Conservation (phyloP, 2,888 invertebrate genomes). For the Scaptomyza caliginosa region DNA sequence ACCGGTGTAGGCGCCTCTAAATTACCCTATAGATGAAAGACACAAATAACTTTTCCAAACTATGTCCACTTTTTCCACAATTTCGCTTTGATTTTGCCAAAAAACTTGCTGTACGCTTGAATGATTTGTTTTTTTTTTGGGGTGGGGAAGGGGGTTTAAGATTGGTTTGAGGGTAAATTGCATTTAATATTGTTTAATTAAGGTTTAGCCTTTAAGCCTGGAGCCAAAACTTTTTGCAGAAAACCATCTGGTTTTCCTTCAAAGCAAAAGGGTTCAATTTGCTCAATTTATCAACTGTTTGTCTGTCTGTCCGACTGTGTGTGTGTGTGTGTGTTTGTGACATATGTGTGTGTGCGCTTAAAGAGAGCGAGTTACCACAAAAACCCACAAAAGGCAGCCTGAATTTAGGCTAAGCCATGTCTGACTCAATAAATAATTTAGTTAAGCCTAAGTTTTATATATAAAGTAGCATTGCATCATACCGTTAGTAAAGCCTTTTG, state of each 20-base stretch:
- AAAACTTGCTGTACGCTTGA: slow-evolving; percentile 51
- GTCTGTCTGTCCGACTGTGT: slow-evolving; percentile 3
- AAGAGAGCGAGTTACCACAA: slow-evolving; percentile 3
- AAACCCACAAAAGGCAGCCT: slow-evolving; percentile 5
- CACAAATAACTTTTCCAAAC: no score
- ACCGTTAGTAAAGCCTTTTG: slow-evolving; percentile 62
- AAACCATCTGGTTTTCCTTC: slow-evolving; percentile 13
- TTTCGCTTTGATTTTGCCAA: slow-evolving; percentile 21
- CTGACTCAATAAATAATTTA: slow-evolving; percentile 74
- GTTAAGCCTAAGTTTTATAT: slow-evolving; percentile 75
- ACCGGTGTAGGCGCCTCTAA: not conserved
- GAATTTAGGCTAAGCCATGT: slow-evolving; percentile 23
- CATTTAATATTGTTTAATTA: slow-evolving; percentile 65
- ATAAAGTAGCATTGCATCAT: slow-evolving; percentile 57
- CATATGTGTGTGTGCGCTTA: slow-evolving; percentile 3
- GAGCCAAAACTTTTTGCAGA: slow-evolving; percentile 28
- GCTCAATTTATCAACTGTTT: slow-evolving; percentile 50
- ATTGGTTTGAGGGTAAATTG: no score
- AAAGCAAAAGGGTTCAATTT: slow-evolving; percentile 30
- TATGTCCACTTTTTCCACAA: no score
- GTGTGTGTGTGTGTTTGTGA: not conserved
- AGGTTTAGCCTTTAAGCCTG: slow-evolving; percentile 22
- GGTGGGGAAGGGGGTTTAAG: no score
- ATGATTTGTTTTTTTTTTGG: slow-evolving; percentile 32
- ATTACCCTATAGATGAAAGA: not conserved